Conservation (phyloP, 2,888 invertebrate genomes). For the Strigamia maritima region DNA sequence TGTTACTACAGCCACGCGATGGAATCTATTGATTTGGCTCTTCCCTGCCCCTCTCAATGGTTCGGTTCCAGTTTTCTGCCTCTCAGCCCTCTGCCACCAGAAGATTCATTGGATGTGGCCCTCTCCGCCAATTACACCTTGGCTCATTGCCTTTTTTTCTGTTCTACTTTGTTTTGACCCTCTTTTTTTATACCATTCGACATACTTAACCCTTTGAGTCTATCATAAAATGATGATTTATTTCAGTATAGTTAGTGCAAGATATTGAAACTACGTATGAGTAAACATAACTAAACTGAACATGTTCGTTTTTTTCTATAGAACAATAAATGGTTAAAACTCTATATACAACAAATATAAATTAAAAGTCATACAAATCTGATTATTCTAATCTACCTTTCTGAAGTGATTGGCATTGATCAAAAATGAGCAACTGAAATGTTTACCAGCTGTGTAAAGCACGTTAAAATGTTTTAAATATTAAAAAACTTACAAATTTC, state of each 20-base stretch:
- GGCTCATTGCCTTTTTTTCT: constrained; percentile 24
- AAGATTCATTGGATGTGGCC: constrained; percentile 30
- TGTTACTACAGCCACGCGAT: constrained; percentile 17
- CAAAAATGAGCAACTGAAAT: neutral
- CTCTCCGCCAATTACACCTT: constrained; percentile 18
- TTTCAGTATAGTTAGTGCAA: neutral
- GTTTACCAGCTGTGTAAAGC: neutral
- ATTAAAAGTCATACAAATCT: neutral
- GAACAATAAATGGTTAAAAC: neutral
- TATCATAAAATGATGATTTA: constrained; percentile 1
- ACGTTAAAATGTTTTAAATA: neutral
- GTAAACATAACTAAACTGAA: neutral
- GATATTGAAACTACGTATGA: neutral
- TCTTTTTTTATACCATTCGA: neutral
- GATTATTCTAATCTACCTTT: neutral
- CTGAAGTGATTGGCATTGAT: neutral
- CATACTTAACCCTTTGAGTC: constrained; percentile 1
- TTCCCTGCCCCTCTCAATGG: constrained; percentile 25
- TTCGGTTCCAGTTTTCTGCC: constrained; percentile 26
- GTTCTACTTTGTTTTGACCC: constrained; percentile 13
- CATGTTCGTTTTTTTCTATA: neutral
- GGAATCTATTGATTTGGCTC: constrained; percentile 31
- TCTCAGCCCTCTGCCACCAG: constrained; percentile 28
- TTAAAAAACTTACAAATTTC: neutral
- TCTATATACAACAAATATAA: neutral